Base-by-base conservation (phyloP, 2,797 vertebrate genomes). In the Etheostoma nigrum region DNA sequence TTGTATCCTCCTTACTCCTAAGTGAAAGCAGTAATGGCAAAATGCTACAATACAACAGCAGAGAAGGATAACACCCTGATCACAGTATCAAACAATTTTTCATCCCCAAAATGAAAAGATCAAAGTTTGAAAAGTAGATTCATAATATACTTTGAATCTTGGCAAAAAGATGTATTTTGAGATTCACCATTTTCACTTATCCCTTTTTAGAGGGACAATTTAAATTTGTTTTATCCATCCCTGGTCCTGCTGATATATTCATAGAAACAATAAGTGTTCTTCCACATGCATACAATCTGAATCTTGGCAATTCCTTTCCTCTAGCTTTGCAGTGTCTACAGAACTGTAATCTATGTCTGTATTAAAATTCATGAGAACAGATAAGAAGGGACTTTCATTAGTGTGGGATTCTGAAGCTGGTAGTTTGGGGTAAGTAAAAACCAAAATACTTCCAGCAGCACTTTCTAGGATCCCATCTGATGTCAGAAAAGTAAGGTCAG, bases 291-390 rank as follows among this genome's bases (percentile, higher is more conserved):
- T 74, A 79, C 85, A 91, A 90, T 89, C 85, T 80, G 78, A 85
- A 84, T 85, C 78, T 83, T 57, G 62, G 82, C 87, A 73, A 81
- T 85, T 87, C 82, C 79, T 83, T 79, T 89, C 81, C 67, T 74
- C 69, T 72, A 83, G 86, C 82, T 91, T 86, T 85, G 84, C 82
- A 33, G 83, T 83, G 90, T 91, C 90, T 90, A 89, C 84, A 90
- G 78, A 92, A 92, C 90, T 87, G 82, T 89, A 91, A 93, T 93
- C 88, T 86, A 49, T 74, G 78, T 85, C 80, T 82, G 58, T 87
- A 91, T 93, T 92, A 92, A 94, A 93, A 94, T 94, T 93, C 92
- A 94, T 93, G 92, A 92, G 87, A 58, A 74, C 60, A 84, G 84
- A 91, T 91, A 90, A 89, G 89, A 83, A 19, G 58, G 55, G 81